Base-by-base conservation (phyloP, 2,797 vertebrate species). In the Serranus cabrilla region DNA sequence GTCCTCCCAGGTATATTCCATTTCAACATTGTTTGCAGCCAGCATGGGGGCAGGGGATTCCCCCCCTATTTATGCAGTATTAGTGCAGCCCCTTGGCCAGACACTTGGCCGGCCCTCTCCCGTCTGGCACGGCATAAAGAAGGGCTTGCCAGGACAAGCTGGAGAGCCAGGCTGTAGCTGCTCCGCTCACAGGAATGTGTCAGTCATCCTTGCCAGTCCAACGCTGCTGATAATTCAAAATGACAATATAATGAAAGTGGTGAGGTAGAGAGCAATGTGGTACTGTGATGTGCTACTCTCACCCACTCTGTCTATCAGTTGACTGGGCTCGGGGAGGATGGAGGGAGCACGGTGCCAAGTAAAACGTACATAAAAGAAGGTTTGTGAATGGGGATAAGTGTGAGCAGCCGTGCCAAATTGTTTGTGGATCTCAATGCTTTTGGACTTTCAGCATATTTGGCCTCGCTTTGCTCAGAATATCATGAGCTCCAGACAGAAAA, bases 31-130 rank as follows among this genome's bases (percentile, higher is more conserved):
- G 91, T 93, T 91, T 90, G 75, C 86, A 85, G 83, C 57, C 73
- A 80, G 77, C 62, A 57, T 60, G 71, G 64, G 66, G 79, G 82
- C 74, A 80, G 89, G 91, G 90, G 84, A 88, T 89, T 85, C 85
- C 88, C 89, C 74, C 37, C 66, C 71, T 81, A 73, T 89, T 93
- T 87, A 89, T 88, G 85, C 70, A 31, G 88, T 81, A 90, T 93
- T 92, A 93, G 92, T 89, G 87, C 76, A 89, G 90, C 88, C 91
- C 90, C 90, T 92, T 92, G 92, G 91, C 93, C 93, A 95, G 92
- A 93, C 89, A 86, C 87, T 91, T 90, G 88, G 90, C 90, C 89
- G 67, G 90, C 85, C 89, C 85, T 85, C 87, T 87, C 89, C 76
- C 58, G 74, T 90, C 93, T 95, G 94, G 94, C 93, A 94, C 70